Percentiles rank a stretch among this genome's conserved stretches.
phyloP scores from a whole-genome alignment of 2,888 invertebrate species.

The Syrista parreyssii region DNA sequence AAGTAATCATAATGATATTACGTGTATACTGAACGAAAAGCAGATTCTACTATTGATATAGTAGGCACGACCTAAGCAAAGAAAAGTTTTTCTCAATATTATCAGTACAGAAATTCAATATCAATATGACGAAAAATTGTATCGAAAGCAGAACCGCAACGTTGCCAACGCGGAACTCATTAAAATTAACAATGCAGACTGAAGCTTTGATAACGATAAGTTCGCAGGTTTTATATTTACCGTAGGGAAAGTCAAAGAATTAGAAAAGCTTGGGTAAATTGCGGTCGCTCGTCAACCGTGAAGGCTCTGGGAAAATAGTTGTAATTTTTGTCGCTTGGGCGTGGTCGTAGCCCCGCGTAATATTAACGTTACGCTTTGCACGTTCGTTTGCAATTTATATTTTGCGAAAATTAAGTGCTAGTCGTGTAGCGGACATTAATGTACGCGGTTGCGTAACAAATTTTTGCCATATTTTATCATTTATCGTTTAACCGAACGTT shows the following conservation, averaged over 20 bases:
- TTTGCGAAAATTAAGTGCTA: too few relatives aligned
- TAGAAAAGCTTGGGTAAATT: neutral
- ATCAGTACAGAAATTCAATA: neutral
- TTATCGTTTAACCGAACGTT: neutral
- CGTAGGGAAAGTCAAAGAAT: neutral
- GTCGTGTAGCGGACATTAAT: too few relatives aligned
- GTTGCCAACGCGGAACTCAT: neutral
- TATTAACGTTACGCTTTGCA: neutral
- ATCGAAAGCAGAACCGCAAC: neutral
- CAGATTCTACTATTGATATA: too few relatives aligned
- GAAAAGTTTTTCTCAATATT: neutral
- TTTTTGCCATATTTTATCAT: neutral
- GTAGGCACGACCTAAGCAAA: neutral
- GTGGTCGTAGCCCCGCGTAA: neutral
- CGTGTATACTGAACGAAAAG: neutral
- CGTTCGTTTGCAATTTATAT: too few relatives aligned
- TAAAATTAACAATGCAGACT: neutral
- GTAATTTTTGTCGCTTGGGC: neutral
- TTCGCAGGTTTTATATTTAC: neutral
- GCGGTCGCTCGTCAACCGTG: neutral
- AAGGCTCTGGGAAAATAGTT: neutral
- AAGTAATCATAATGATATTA: neutral
- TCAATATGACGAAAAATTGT: neutral
- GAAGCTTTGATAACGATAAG: neutral
- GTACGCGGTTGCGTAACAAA: neutral